A percentile compares a stretch with the other conserved stretches of the same genome.
phyloP scores from a whole-genome alignment of 2,113 vertebrate species.

The Phaetusa simplex region DNA sequence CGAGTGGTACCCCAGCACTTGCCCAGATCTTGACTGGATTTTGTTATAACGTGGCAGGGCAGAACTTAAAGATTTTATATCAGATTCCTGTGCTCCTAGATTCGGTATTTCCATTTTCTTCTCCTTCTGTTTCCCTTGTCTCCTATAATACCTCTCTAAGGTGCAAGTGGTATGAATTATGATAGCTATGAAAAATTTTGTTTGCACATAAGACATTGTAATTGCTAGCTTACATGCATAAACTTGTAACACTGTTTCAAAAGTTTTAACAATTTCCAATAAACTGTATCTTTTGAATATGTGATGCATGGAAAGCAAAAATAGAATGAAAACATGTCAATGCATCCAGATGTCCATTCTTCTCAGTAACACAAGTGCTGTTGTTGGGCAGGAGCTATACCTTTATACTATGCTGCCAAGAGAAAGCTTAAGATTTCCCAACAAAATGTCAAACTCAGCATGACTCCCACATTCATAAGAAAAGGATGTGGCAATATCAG shows the following conservation, averaged over 20 bases:
- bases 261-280: not conserved
- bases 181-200: slow-evolving; percentile 7
- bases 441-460: slow-evolving; percentile 56
- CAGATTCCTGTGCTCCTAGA: not conserved
- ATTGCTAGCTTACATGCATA: slow-evolving; percentile 31
- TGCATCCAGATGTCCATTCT: not conserved
- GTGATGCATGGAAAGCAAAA: slow-evolving; percentile 2
- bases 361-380: slow-evolving; percentile 13
- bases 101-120: not conserved
- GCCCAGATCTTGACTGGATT: not conserved
- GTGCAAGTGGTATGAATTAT: not conserved
- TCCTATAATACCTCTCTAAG: not conserved
- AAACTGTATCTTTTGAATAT: not conserved
- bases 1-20: not conserved
- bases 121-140: not conserved
- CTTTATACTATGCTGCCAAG: not conserved
- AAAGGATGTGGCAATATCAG: slow-evolving; percentile 58
- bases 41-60: not conserved
- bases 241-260: slow-evolving; percentile 29
- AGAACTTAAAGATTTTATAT: not conserved
- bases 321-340: not conserved
- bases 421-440: slow-evolving; percentile 57
- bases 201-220: slow-evolving; percentile 5
- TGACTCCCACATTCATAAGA: slow-evolving; percentile 52
- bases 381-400: slow-evolving; percentile 22